Base-by-base conservation (phyloP, 1,140 invertebrate species). In the Drosophila auraria region DNA sequence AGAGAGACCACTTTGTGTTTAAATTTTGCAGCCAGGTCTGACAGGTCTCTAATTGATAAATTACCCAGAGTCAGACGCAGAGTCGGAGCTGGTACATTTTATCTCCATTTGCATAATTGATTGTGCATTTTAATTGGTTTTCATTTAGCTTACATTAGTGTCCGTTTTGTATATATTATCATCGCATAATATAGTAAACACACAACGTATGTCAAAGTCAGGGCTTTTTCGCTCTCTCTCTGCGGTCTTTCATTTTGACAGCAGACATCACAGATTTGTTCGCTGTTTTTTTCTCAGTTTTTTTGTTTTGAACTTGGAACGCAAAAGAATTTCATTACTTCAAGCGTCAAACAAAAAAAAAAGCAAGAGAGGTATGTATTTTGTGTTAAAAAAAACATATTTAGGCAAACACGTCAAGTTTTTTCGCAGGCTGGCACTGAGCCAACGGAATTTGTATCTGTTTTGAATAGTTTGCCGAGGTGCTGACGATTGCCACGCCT, bases 361-460 rank as follows among this genome's bases (percentile, higher is more conserved):
- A 50, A 30, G n/a, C 33, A 23, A 50, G 49, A 45, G 64, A 45
- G 25, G 45, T 70, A 44, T 70, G 0, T 30, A 71, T 82, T 68
- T 80, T 72, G 59, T 78, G 78, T 64, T 87, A 77, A 59, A 73
- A 73, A 70, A 69, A 71, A 87, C 77, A 84, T 90, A 90, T 89
- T 90, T 79, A 47, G 27, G 86, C 86, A 79, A 78, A 89, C 81
- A 87, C 84, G 84, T 89, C 86, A 87, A 81, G 81, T 79, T 65
- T 63, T 63, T 20, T 78, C 5, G 45, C 38, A 38, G 57, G 53
- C 70, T 89, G 84, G 84, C 84, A 17, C 2, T 12, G 1, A 3
- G 84, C 84, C 84, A 89, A 78, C 61, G 78, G 86, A 90, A 89
- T 89, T 90, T 83, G 84, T 84, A 84, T 89, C 74, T 90, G 78